A percentile compares a stretch with the other conserved stretches of the same genome.
These are phyloP conservation scores for Redunca redunca DNA, from an alignment of 2,113 vertebrate genomes.

Conservation along the genomic window DNA sequence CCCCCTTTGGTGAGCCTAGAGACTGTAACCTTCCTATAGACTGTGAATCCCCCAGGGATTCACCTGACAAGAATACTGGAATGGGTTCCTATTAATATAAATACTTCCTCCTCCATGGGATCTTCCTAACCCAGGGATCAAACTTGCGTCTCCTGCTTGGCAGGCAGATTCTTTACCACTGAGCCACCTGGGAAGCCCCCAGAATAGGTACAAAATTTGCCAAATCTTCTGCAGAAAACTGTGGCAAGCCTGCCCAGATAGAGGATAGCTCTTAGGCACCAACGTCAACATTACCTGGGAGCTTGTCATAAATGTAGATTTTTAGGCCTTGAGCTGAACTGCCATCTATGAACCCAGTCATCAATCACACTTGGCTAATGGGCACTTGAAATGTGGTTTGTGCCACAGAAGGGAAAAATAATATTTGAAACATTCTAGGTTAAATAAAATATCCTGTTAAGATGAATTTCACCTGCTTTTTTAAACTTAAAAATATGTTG, in stretches of 20 bases:
- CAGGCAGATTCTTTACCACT: not conserved
- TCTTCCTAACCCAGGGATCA: not conserved
- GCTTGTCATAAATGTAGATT: not conserved
- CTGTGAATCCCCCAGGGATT: not conserved
- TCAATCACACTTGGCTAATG: not conserved
- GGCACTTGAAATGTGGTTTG: not conserved
- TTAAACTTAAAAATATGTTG: not conserved
- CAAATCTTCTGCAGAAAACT: not conserved
- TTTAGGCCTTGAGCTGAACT: not conserved
- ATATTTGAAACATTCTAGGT: not conserved
- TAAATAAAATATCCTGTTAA: not conserved
- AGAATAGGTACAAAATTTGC: not conserved
- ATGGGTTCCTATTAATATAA: not conserved
- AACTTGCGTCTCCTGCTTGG: not conserved
- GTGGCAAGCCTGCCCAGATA: not conserved
- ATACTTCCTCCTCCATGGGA: not conserved
- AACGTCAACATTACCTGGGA: not conserved
- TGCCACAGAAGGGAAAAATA: not conserved
- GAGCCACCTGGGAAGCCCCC: not conserved
- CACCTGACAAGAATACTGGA: not conserved
- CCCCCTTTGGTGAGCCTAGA: not conserved
- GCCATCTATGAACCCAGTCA: too few relatives aligned
- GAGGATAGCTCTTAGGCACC: not conserved
- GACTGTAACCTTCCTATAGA: not conserved
- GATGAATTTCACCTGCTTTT: not conserved